These are phyloP conservation scores for Plemyria rubiginata DNA, from an alignment of 2,888 invertebrate species.

Conservation along the genomic window DNA sequence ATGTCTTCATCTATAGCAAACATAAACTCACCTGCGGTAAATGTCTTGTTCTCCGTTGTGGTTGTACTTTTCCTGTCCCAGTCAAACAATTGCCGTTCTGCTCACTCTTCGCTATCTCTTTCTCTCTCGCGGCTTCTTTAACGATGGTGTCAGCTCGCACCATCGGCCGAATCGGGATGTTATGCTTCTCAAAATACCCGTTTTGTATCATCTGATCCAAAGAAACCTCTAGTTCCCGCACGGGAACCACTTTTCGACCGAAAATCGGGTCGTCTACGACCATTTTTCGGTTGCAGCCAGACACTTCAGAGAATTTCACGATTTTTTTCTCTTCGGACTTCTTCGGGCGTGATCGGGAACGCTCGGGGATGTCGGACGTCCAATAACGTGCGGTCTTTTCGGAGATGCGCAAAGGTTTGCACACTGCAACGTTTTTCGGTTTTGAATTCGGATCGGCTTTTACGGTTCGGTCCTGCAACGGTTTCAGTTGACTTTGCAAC, in stretches of 20 bases:
- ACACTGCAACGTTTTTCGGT: conserved; percentile 74
- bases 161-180: conserved; percentile 72
- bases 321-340: conserved; percentile 77
- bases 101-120: conserved; percentile 50
- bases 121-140: conserved; percentile 59
- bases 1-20: conserved; percentile 1
- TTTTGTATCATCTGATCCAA: conserved; percentile 82
- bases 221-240: conserved; percentile 78
- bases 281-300: conserved; percentile 78
- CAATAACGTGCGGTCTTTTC: conserved; percentile 75
- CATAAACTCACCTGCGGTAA: conserved; percentile 69
- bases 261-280: conserved; percentile 75
- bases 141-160: conserved; percentile 49
- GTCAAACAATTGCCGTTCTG: conserved; percentile 76
- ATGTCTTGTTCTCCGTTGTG: conserved; percentile 57
- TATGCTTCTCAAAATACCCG: conserved; percentile 80
- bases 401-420: conserved; percentile 71
- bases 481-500: conserved; percentile 27
- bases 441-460: conserved; percentile 40
- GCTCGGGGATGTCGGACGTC: conserved; percentile 71
- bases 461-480: conserved; percentile 42
- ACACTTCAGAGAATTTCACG: conserved; percentile 81
- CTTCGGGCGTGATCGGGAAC: conserved; percentile 57
- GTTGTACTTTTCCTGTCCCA: conserved; percentile 44
- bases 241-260: conserved; percentile 75